Base-by-base conservation (phyloP, 35 echinoderm and acorn worm genomes). In the Holothuria glaberrima region DNA sequence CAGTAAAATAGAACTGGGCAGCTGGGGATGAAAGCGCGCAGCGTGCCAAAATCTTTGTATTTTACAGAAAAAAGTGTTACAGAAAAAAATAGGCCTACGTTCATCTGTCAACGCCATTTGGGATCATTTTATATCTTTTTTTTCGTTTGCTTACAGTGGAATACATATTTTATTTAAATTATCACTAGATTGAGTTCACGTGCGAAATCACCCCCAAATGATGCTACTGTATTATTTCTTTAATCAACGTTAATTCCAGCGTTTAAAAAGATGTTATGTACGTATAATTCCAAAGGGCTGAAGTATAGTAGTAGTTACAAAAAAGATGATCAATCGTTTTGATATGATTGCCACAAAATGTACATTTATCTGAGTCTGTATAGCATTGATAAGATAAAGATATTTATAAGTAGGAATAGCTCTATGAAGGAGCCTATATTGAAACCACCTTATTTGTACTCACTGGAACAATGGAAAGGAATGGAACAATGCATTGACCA, bases 251-350 rank as follows among this genome's bases (percentile, higher is more conserved):
- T 28, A 68, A 28, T 68, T 68, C 13, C 64, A 68, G 64, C 9
- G 64, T 68, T 68, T 68, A 68, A 10, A 68, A 12, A 1, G 24
- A 68, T 28, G 30, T 68, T 68, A 4, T 68, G 64, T n/a, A n/a
- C 64, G 22, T 68, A 12, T 68, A 68, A 68, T 68, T 68, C n/a
- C 64, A 68, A 68, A 68, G n/a, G n/a, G 24, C 64, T 68, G 64
- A 68, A 68, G n/a, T 68, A 32, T 26, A 68, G 22, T 68, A 1
- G n/a, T 19, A 68, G n/a, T 68, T 68, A 24, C n/a, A 21, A 6
- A 68, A 68, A 32, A 12, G 30, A 24, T 68, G 6, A 68, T 68
- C 6, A 68, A 68, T 68, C n/a, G 61, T 68, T 68, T 68, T 19
- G 64, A 68, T 14, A 68, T 32, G 18, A 14, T 68, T 68, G 64